A percentile compares a stretch with the other conserved stretches of the same genome.
Conservation (phyloP, 2,888 invertebrate genomes). For the Drosophila subquinaria region DNA sequence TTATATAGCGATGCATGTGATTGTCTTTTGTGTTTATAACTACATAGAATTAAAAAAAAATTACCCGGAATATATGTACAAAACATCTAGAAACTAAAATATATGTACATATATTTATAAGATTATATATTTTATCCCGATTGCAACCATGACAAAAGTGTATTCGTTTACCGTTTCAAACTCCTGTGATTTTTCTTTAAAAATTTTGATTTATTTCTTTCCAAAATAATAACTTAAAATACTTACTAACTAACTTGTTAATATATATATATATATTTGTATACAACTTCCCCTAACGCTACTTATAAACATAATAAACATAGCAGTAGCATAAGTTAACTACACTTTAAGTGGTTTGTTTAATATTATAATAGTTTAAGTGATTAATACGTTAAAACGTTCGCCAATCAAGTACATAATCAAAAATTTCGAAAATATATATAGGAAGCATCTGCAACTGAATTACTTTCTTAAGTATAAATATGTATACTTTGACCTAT, state of each 20-base stretch:
- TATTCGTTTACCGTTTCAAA: conserved; percentile 10
- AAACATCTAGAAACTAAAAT: background rate
- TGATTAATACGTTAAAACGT: conserved; percentile 13
- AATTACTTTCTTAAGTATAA: conserved; percentile 23
- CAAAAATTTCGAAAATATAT: conserved; percentile 1
- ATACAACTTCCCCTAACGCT: conserved; percentile 36
- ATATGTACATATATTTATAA: background rate
- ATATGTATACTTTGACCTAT: conserved; percentile 37
- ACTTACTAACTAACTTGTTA: conserved; percentile 43
- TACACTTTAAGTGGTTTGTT: conserved; percentile 17
- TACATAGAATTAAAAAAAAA: background rate
- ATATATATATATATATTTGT: background rate
- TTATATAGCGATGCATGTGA: background rate
- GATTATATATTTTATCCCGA: conserved; percentile 3
- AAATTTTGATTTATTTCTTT: conserved; percentile 30
- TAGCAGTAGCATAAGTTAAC: conserved; percentile 12
- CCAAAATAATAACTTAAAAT: conserved; percentile 29
- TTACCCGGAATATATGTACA: background rate
- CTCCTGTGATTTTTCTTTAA: conserved; percentile 1
- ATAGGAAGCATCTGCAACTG: conserved; percentile 19
- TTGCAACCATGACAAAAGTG: conserved; percentile 16
- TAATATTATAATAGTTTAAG: conserved; percentile 3
- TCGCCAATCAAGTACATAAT: conserved; percentile 35
- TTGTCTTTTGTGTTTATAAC: background rate
- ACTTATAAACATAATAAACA: conserved; percentile 40